Evolutionary conservation across 2,797 vertebrate genomes (phyloP), one percentile per base, ranked within the genome.

Genomic region (Alectoris magna): DNA sequence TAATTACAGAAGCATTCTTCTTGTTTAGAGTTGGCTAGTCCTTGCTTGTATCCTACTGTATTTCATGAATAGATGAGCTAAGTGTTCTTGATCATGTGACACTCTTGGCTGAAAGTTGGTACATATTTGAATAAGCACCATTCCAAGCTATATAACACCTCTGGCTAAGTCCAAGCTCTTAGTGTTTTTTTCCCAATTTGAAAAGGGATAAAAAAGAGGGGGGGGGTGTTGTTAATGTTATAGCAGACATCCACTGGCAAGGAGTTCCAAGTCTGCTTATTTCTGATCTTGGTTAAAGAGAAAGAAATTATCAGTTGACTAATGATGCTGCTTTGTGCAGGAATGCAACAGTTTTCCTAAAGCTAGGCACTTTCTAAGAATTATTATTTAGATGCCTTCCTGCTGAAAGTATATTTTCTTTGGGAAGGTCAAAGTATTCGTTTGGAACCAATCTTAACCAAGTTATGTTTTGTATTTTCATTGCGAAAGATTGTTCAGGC

Each of bases 1-100:
- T 94, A 96, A 97, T 97, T 95, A 94, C 68, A 96, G 87, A 31
- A 85, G 60, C 70, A 87, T 95, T 96, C 66, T 69, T 91, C 92
- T 92, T 96, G 94, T 97, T 96, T 85, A 96, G 83, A 68, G 39
- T 49, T 90, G 88, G 19, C 71, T 94, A 53, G 41, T 83, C 56
- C 79, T 83, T 89, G 60, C 24, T 93, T 69, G 76, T 36, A 49
- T 67, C 78, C 91, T 22, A 2, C 71, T 89, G 53, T 46, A n/a
- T 84, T 91, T 90, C 36, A 43, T 2, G 18, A 75, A 5, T 29
- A 93, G 66, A 85, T 88, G 53, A 91, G 67, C 34, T 63, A 63
- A 18, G 75, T 60, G 71, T 3, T 76, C n/a, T 21, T 60, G 81
- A 58, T 56, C 49, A 23, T 26, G 44, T 41, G 73, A 59, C 43